These are phyloP conservation scores for Latheticus oryzae DNA, from an alignment of 2,888 invertebrate genomes.

Conservation along the genomic window DNA sequence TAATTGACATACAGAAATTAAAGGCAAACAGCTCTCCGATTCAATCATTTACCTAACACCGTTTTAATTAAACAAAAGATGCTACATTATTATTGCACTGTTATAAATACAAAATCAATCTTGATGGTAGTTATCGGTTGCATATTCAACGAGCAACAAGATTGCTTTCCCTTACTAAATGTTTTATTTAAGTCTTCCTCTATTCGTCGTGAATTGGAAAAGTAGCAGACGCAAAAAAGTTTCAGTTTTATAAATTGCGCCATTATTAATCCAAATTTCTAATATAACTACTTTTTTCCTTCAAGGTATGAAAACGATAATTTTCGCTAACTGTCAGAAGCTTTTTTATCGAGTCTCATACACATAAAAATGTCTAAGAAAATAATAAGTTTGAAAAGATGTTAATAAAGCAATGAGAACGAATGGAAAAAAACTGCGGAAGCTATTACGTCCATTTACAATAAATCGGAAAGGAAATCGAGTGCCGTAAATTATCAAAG, in stretches of 20 bases:
- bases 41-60: conserved; percentile 1
- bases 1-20: conserved; percentile 29
- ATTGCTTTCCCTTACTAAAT: conserved; percentile 7
- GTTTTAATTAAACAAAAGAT: conserved; percentile 17
- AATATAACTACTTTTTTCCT: conserved; percentile 32
- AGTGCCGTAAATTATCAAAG: conserved; percentile 41
- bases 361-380: conserved; percentile 21
- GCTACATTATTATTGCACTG: conserved; percentile 8
- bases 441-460: conserved; percentile 34
- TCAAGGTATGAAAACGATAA: conserved; percentile 25
- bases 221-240: conserved; percentile 12
- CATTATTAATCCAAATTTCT: conserved; percentile 32
- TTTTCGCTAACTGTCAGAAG: conserved; percentile 17
- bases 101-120: too few species aligned
- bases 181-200: conserved; percentile 3
- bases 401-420: conserved; percentile 36
- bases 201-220: too few species aligned
- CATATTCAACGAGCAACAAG: conserved; percentile 8
- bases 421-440: conserved; percentile 21
- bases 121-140: conserved; percentile 4
- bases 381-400: conserved; percentile 23
- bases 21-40: conserved; percentile 19
- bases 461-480: conserved; percentile 40
- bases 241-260: conserved; percentile 16
- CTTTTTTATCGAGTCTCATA: conserved; percentile 28